phyloP scores from a whole-genome alignment of 1,140 invertebrate species.

The Octopus bimaculoides region DNA sequence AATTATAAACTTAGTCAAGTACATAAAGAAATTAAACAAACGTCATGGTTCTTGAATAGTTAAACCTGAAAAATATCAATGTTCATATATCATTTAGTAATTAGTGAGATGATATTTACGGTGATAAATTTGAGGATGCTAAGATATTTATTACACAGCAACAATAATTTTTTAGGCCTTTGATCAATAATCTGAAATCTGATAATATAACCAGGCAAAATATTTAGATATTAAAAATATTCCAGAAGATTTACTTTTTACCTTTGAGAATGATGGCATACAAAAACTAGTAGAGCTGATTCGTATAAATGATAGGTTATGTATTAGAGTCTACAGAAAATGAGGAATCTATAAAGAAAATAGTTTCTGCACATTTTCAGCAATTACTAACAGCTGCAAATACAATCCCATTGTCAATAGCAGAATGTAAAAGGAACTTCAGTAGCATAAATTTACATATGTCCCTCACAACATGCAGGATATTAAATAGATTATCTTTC shows the following conservation, averaged over 20 bases:
- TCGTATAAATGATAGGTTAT: background rate
- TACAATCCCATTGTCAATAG: background rate
- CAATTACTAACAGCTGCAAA: constrained; percentile 7
- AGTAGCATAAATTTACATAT: constrained; percentile 3
- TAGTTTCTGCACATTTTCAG: constrained; percentile 4
- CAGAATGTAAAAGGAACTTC: constrained; percentile 3
- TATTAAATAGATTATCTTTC: background rate
- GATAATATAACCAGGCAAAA: background rate
- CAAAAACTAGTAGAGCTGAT: background rate
- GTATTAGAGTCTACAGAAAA: background rate
- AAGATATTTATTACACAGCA: constrained; percentile 3
- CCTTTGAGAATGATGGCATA: constrained; percentile 4
- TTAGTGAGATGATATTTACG: background rate
- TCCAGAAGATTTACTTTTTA: constrained; percentile 1
- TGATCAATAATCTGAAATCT: constrained; percentile 5
- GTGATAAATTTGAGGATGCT: background rate
- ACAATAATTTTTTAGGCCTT: no score
- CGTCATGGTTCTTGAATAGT: constrained; percentile 4
- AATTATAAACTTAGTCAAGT: constrained; percentile 1
- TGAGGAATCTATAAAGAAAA: background rate
- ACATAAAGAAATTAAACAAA: constrained; percentile 4
- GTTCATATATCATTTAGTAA: background rate
- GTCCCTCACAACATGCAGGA: constrained; percentile 2
- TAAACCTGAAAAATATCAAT: background rate
- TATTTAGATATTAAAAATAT: constrained; percentile 8